Conservation (phyloP, 2,797 vertebrate species). For the Gambusia yucatana region DNA sequence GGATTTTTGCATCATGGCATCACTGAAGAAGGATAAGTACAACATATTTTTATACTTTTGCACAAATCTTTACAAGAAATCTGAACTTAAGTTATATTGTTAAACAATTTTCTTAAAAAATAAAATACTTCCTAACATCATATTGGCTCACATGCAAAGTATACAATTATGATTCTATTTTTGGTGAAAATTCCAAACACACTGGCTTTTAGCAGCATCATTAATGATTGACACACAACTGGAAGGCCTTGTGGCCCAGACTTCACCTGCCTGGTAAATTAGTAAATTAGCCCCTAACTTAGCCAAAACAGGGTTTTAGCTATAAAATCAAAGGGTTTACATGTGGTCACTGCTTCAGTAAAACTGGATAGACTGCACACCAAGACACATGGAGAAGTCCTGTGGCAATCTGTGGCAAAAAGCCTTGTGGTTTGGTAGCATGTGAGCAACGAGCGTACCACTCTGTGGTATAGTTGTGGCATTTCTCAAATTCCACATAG, state of each 20-base stretch:
- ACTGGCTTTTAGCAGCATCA: not conserved
- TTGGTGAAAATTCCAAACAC: not conserved
- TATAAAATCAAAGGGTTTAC: conserved; percentile 57
- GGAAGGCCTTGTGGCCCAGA: not conserved
- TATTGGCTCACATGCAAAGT: not conserved
- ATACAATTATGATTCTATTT: not conserved
- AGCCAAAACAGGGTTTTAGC: conserved; percentile 24
- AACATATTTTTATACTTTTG: not conserved
- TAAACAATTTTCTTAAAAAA: not conserved
- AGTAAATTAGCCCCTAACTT: conserved; percentile 33
- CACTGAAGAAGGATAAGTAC: not conserved
- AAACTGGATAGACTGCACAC: conserved; percentile 23
- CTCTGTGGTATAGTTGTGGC: conserved; percentile 66
- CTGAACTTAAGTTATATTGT: not conserved
- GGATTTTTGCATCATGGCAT: not conserved
- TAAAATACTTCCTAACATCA: not conserved
- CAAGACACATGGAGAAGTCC: conserved; percentile 25
- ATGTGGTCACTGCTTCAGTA: conserved; percentile 36
- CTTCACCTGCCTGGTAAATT: conserved; percentile 49
- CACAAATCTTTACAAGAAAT: not conserved
- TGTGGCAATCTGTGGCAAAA: conserved; percentile 44
- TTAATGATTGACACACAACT: not conserved
- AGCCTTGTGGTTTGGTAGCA: conserved; percentile 50
- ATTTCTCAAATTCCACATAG: conserved; percentile 54
- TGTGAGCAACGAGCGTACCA: conserved; percentile 56